These are phyloP conservation scores for Teleiodes luculella DNA, from an alignment of 2,888 invertebrate genomes.

Conservation along the genomic window DNA sequence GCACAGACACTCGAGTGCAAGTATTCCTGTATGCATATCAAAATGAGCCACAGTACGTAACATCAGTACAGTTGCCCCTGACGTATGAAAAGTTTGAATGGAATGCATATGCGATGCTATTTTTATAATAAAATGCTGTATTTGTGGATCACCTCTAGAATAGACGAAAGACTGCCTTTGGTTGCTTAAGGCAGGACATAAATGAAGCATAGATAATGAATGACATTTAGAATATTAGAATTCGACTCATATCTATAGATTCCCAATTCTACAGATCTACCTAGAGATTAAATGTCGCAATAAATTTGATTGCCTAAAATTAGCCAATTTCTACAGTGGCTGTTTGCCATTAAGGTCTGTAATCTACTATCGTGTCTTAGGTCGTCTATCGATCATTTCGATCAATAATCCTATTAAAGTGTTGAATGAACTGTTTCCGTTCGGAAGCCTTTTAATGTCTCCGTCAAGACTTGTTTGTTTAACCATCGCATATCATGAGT, in stretches of 20 bases:
- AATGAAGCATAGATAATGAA: too few species aligned
- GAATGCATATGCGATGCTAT: conserved; percentile 6
- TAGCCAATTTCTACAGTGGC: too few species aligned
- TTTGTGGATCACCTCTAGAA: too few species aligned
- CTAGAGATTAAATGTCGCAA: too few species aligned
- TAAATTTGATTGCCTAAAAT: too few species aligned
- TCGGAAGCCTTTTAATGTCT: neutral
- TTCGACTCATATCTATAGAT: too few species aligned
- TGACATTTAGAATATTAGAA: too few species aligned
- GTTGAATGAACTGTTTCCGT: neutral
- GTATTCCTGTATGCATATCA: neutral
- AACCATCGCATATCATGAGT: neutral
- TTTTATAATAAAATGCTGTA: neutral
- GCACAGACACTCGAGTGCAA: neutral
- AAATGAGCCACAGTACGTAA: neutral
- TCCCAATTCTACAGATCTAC: too few species aligned
- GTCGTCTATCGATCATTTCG: conserved; percentile 1
- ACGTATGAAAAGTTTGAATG: conserved; percentile 8
- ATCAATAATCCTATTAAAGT: neutral
- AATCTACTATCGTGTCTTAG: too few species aligned
- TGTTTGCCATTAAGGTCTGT: too few species aligned
- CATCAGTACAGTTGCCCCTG: neutral
- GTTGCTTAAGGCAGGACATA: too few species aligned
- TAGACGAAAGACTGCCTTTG: too few species aligned
- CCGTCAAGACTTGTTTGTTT: neutral